A percentile compares a stretch with the other conserved stretches of the same genome.
phyloP scores from a whole-genome alignment of 2,888 invertebrate species.

The Lottia gigantea region DNA sequence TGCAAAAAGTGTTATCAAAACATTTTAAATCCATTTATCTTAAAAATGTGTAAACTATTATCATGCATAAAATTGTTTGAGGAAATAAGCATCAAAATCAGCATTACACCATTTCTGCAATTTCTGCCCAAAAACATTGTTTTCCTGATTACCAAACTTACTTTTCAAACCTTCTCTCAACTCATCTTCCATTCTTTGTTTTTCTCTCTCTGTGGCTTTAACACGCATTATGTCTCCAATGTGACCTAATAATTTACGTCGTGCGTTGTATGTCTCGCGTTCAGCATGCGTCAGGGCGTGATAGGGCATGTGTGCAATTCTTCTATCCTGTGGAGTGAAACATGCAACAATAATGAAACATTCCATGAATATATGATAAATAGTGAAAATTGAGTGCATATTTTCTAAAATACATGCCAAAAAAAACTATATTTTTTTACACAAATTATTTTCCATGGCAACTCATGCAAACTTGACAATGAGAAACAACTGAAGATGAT shows the following conservation, averaged over 20 bases:
- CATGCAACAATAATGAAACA: constrained; percentile 13
- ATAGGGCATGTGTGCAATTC: constrained; percentile 68
- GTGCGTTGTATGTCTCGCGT: constrained; percentile 65
- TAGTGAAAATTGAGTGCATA: too few relatives aligned
- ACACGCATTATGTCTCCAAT: constrained; percentile 59
- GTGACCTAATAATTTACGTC: constrained; percentile 59
- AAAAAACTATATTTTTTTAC: not conserved
- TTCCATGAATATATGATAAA: not conserved
- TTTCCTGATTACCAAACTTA: constrained; percentile 36
- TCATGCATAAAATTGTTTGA: too few relatives aligned
- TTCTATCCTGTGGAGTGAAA: constrained; percentile 53
- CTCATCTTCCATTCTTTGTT: constrained; percentile 54
- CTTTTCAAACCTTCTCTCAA: constrained; percentile 53
- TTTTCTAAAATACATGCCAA: not conserved
- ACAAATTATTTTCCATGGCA: not conserved
- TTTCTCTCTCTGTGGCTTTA: constrained; percentile 64
- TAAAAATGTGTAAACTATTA: too few relatives aligned
- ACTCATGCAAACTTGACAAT: constrained; percentile 5
- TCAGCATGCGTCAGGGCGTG: constrained; percentile 67
- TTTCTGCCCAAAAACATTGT: too few relatives aligned
- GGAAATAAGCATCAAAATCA: too few relatives aligned
- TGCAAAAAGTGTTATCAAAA: too few relatives aligned
- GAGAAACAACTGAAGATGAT: not conserved
- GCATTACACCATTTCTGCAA: too few relatives aligned
- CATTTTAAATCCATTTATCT: too few relatives aligned